These are phyloP conservation scores for Celastrina argiolus DNA, from an alignment of 2,888 invertebrate genomes.

Conservation along the genomic window DNA sequence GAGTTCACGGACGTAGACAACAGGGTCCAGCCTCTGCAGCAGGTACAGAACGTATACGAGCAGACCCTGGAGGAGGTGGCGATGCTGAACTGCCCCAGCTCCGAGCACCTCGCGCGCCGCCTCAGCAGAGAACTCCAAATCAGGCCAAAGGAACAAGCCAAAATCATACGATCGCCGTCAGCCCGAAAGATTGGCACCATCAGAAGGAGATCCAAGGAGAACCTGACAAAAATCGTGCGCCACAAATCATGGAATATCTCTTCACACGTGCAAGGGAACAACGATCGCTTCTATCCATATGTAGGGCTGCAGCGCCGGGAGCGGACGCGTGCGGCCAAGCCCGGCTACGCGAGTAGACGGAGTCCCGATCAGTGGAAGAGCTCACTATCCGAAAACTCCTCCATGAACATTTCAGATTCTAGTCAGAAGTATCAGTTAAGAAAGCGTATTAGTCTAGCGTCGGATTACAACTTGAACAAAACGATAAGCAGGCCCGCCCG, in stretches of 20 bases:
- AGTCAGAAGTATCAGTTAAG: conserved; percentile 57
- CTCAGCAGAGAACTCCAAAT: conserved; percentile 86
- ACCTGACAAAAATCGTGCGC: conserved; percentile 73
- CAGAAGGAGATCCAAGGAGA: conserved; percentile 84
- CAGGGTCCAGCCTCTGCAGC: conserved; percentile 74
- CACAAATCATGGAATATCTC: conserved; percentile 82
- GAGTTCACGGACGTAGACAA: conserved; percentile 79
- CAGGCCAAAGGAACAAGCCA: conserved; percentile 81
- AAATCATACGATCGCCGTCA: conserved; percentile 87
- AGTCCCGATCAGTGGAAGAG: conserved; percentile 49
- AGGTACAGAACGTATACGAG: conserved; percentile 85
- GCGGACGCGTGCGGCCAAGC: conserved; percentile 58
- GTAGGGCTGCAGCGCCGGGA: conserved; percentile 67
- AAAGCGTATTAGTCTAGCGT: conserved; percentile 56
- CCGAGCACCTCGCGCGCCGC: conserved; percentile 84
- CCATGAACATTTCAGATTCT: conserved; percentile 47
- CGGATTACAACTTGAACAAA: conserved; percentile 55
- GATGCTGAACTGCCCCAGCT: conserved; percentile 79
- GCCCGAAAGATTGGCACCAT: conserved; percentile 88
- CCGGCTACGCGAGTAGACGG: conserved; percentile 44
- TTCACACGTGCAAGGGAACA: conserved; percentile 60
- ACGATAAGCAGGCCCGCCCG: conserved; percentile 54
- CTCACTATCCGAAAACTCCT: conserved; percentile 50
- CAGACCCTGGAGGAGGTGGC: conserved; percentile 84
- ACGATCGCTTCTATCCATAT: conserved; percentile 73